Evolutionary conservation across 2,888 invertebrate genomes (phyloP).

Genomic region (Leptopilina syphax): DNA sequence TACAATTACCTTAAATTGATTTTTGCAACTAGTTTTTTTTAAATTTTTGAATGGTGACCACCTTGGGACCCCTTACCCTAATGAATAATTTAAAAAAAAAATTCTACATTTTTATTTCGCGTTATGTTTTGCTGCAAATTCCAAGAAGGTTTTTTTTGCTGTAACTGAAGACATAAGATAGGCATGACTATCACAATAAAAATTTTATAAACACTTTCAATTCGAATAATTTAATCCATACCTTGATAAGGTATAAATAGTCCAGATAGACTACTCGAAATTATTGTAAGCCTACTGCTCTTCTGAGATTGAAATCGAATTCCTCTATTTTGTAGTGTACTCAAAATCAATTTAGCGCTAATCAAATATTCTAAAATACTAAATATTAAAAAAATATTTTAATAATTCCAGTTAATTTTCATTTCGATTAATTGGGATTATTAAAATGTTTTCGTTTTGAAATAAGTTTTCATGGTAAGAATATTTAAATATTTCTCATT

Average conservation of each 20-base stretch:
- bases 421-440: background rate
- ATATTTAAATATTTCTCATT: background rate
- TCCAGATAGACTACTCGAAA: background rate
- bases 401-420: background rate
- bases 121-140: background rate
- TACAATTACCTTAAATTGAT: too few species aligned
- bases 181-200: background rate
- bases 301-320: background rate
- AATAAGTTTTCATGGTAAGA: background rate
- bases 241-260: background rate
- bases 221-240: background rate
- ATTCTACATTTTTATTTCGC: background rate
- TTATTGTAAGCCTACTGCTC: background rate
- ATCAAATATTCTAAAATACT: too few species aligned
- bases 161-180: slow-evolving; percentile 13
- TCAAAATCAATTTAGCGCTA: too few species aligned
- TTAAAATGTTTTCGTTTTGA: background rate
- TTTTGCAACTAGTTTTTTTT: too few species aligned
- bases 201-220: background rate
- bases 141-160: background rate
- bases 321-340: too few species aligned
- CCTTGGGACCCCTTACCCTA: too few species aligned
- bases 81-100: background rate
- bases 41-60: background rate
- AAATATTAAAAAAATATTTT: background rate